These are phyloP conservation scores for Pterois miles DNA, from an alignment of 2,797 vertebrate species.

Conservation along the genomic window DNA sequence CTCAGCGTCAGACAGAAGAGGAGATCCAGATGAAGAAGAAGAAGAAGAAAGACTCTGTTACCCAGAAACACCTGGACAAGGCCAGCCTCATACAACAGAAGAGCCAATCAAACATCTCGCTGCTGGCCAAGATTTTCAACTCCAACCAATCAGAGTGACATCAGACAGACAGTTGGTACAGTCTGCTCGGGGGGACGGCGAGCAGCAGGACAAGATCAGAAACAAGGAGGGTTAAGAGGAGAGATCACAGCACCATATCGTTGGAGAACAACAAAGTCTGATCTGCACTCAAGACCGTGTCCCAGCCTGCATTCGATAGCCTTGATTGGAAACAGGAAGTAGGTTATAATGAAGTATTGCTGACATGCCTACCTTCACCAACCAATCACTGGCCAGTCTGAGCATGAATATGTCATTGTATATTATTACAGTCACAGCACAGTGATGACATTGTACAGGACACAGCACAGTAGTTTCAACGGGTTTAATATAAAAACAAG, in stretches of 20 bases:
- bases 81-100: slow-evolving; percentile 69
- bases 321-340: neutral
- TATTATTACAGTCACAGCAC: no score
- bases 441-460: neutral
- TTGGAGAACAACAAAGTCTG: no score
- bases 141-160: slow-evolving; percentile 44
- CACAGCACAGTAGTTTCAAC: neutral
- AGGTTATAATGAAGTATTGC: neutral
- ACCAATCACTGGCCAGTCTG: neutral
- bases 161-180: neutral
- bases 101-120: slow-evolving; percentile 79
- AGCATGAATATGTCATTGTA: neutral
- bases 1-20: slow-evolving; percentile 87
- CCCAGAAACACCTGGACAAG: slow-evolving; percentile 78
- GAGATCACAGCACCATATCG: no score
- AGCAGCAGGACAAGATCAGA: neutral
- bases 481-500: neutral
- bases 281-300: no score
- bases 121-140: slow-evolving; percentile 91
- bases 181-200: no score
- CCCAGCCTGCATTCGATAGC: no score
- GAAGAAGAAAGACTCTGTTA: slow-evolving; percentile 42
- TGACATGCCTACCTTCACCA: neutral
- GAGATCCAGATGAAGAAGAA: slow-evolving; percentile 84
- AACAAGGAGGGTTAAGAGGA: no score